These are phyloP conservation scores for Callyntrura guangdongensis DNA, from an alignment of 2,888 invertebrate species.

Conservation along the genomic window DNA sequence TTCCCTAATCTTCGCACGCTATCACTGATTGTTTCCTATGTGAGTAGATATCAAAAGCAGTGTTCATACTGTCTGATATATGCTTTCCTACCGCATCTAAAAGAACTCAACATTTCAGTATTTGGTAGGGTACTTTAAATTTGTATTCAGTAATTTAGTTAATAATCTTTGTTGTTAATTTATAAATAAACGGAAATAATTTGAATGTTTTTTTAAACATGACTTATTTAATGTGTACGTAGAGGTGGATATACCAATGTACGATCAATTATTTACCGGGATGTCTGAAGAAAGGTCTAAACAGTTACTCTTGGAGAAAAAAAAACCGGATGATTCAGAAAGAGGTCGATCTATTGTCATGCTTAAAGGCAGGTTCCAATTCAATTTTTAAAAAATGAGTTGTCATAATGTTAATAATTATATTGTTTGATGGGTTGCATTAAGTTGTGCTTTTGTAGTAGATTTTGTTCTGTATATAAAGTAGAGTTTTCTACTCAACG, in stretches of 20 bases:
- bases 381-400: too few relatives aligned
- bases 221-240: background rate
- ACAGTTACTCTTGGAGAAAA: background rate
- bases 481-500: too few relatives aligned
- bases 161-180: too few relatives aligned
- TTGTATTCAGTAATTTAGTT: too few relatives aligned
- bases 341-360: conserved; percentile 53
- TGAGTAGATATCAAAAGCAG: conserved; percentile 66
- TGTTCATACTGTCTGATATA: conserved; percentile 67
- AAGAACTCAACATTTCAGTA: conserved; percentile 52
- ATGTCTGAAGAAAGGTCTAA: conserved; percentile 34
- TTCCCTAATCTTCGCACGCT: conserved; percentile 64
- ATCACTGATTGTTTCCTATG: conserved; percentile 66
- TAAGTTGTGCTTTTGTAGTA: too few relatives aligned
- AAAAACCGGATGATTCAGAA: conserved; percentile 27
- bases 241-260: conserved; percentile 65
- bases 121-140: conserved; percentile 62
- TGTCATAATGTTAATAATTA: too few relatives aligned
- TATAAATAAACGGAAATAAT: conserved; percentile 4
- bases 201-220: too few relatives aligned
- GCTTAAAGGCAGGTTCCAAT: conserved; percentile 54
- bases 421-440: too few relatives aligned
- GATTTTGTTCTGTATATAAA: too few relatives aligned
- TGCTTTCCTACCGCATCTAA: conserved; percentile 55
- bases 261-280: conserved; percentile 65